Conservation (phyloP, 2,113 vertebrate genomes). For the Excalfactoria chinensis region DNA sequence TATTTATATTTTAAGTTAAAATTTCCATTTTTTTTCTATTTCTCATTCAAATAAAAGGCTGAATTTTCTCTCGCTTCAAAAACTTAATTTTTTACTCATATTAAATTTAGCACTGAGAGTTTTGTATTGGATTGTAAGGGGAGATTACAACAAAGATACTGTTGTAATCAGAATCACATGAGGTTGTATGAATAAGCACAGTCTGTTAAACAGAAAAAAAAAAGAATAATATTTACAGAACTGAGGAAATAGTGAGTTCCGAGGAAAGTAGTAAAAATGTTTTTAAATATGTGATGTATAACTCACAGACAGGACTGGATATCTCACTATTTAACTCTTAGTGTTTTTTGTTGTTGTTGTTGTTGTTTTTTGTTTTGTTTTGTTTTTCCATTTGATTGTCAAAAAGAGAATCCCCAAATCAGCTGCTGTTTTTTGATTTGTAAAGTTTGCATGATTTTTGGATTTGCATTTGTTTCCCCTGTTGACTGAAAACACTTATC, state of each 20-base stretch:
- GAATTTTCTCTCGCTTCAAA: conserved; percentile 55
- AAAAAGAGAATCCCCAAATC: neutral
- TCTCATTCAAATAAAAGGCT: conserved; percentile 61
- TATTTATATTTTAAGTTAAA: conserved; percentile 72
- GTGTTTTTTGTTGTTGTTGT: neutral
- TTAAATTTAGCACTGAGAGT: neutral
- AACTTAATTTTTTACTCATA: neutral
- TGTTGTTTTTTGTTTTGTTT: no score
- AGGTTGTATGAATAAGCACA: neutral
- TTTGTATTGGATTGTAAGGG: neutral
- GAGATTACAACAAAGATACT: no score
- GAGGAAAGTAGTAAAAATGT: neutral
- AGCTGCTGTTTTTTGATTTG: neutral
- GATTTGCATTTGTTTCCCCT: neutral
- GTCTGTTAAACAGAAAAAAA: neutral
- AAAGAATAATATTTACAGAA: neutral
- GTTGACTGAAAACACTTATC: neutral
- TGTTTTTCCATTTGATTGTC: neutral
- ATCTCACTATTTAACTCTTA: neutral
- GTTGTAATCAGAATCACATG: no score
- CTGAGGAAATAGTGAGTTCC: neutral
- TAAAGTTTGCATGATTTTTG: neutral
- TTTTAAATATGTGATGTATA: neutral
- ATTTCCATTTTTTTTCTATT: conserved; percentile 74
- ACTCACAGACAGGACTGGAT: neutral